A percentile compares a stretch with the other conserved stretches of the same genome.
Conservation (phyloP, 2,797 vertebrate species). For the Phyllotis vaccarum region DNA sequence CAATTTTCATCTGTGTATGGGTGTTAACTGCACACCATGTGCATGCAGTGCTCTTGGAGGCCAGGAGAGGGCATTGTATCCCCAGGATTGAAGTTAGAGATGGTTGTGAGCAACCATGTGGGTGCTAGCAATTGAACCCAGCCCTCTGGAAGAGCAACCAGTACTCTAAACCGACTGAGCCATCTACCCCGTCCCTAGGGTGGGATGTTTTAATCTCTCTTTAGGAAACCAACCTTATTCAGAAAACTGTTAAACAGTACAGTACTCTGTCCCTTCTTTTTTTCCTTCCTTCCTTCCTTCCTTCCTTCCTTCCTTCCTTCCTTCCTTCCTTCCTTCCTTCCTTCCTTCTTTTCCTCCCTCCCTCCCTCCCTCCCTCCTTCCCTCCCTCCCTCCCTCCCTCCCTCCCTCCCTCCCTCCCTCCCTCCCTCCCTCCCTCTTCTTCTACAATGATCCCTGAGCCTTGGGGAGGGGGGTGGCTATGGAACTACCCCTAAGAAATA, state of each 20-base stretch:
- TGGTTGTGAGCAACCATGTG: not conserved
- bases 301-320: no score
- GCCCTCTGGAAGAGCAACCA: not conserved
- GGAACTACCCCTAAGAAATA: not conserved
- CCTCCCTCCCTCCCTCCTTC: accelerated
- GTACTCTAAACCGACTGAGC: not conserved
- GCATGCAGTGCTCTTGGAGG: no score
- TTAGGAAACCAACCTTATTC: not conserved
- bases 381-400: accelerated
- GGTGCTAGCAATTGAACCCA: not conserved
- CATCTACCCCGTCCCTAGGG: not conserved
- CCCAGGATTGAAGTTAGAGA: not conserved
- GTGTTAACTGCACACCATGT: not conserved
- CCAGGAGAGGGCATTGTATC: not conserved
- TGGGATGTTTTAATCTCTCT: not conserved
- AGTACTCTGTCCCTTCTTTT: no score
- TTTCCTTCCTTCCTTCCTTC: not conserved
- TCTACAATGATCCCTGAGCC: not conserved
- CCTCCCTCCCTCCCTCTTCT: accelerated
- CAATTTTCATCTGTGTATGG: not conserved
- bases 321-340: accelerated
- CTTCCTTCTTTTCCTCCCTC: no score
- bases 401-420: no score
- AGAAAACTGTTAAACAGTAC: not conserved
- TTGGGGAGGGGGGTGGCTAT: not conserved